These are phyloP conservation scores for Clarias batrachus DNA, from an alignment of 2,113 vertebrate species.

Conservation along the genomic window DNA sequence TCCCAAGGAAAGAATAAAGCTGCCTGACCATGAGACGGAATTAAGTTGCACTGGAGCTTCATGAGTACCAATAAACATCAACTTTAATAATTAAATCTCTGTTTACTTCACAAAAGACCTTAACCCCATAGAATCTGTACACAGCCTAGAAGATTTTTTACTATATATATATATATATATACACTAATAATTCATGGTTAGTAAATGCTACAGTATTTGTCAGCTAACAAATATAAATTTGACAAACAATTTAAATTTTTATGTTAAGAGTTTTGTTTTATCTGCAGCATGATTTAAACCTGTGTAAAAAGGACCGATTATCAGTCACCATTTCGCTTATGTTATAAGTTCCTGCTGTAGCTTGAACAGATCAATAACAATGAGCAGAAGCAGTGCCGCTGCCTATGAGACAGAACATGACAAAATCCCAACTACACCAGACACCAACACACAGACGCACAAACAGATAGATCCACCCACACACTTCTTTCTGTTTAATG, in stretches of 20 bases:
- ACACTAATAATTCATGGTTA: too few relatives aligned
- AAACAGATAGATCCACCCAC: background rate
- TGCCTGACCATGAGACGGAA: background rate
- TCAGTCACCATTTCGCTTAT: background rate
- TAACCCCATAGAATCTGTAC: background rate
- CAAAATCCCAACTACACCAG: background rate
- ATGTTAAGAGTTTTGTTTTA: too few relatives aligned
- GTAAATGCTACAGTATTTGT: too few relatives aligned
- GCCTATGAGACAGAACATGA: background rate
- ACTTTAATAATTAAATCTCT: background rate
- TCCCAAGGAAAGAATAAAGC: background rate
- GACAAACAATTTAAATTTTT: too few relatives aligned
- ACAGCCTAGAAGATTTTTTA: too few relatives aligned
- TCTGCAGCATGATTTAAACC: background rate
- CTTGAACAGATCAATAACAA: background rate
- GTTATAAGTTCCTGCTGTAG: too few relatives aligned
- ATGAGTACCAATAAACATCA: background rate
- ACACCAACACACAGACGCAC: background rate
- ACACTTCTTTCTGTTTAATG: conserved; percentile 8
- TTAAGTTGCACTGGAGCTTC: background rate
- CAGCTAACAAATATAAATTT: too few relatives aligned
- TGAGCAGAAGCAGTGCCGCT: background rate
- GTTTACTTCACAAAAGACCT: background rate
- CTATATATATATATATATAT: too few relatives aligned
- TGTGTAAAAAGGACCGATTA: background rate